A percentile compares a stretch with the other conserved stretches of the same genome.
phyloP scores from a whole-genome alignment of 2,797 vertebrate species.

The Poecile montanus region DNA sequence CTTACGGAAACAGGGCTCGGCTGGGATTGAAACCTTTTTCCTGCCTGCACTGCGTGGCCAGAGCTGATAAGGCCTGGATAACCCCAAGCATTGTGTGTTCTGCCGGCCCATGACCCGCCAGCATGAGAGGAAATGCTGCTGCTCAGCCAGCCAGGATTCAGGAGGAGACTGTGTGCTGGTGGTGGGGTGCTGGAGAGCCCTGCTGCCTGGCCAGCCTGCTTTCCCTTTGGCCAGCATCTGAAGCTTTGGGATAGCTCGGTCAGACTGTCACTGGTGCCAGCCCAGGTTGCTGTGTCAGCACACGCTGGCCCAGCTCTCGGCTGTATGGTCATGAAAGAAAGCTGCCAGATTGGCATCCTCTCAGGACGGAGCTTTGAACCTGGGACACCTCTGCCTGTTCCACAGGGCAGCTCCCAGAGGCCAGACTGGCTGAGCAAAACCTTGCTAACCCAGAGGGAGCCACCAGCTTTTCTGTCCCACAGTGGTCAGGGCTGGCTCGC shows the following conservation, averaged over 20 bases:
- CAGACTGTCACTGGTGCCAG: neutral
- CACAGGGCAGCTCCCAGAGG: neutral
- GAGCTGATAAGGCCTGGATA: conserved; percentile 43
- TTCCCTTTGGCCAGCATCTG: neutral
- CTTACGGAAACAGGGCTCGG: neutral
- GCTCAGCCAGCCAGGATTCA: fast-evolving
- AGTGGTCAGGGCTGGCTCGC: neutral
- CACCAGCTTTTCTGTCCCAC: neutral
- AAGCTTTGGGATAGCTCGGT: neutral
- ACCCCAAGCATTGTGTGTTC: conserved; percentile 38
- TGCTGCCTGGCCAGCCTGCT: neutral
- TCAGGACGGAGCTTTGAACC: neutral
- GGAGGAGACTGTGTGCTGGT: neutral
- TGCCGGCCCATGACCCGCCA: fast-evolving
- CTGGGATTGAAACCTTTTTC: conserved; percentile 50
- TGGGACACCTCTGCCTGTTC: neutral
- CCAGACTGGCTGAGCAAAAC: neutral
- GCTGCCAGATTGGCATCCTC: fast-evolving
- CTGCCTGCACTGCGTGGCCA: neutral
- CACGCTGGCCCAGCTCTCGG: fast-evolving
- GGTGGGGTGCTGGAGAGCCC: neutral
- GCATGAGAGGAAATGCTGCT: neutral
- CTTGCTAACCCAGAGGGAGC: neutral
- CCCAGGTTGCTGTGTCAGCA: neutral
- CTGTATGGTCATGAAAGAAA: neutral